phyloP scores from a whole-genome alignment of 2,797 vertebrate species.

The Peromyscus attwateri region DNA sequence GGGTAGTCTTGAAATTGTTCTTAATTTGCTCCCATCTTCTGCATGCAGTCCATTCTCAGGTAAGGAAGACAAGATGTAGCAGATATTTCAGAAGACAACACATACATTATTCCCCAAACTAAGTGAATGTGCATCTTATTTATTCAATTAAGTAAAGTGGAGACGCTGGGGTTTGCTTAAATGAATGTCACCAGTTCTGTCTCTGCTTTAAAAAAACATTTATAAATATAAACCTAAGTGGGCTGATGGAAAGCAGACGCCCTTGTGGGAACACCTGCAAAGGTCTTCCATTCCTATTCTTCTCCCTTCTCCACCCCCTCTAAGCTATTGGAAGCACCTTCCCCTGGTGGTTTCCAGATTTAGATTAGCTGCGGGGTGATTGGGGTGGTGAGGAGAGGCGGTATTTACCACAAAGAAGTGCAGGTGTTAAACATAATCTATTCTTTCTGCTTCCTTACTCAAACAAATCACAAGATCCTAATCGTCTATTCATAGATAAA shows the following conservation, averaged over 20 bases:
- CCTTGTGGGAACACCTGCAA: not conserved
- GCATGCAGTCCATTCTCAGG: conserved; percentile 24
- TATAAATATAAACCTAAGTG: conserved; percentile 51
- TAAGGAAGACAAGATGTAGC: conserved; percentile 38
- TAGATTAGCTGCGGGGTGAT: not conserved
- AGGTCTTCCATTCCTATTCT: not conserved
- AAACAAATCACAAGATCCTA: conserved; percentile 11
- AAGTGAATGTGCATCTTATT: conserved; percentile 40
- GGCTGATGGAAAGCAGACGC: not conserved
- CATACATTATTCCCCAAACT: conserved; percentile 16
- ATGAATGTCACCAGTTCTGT: not conserved
- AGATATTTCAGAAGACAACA: conserved; percentile 48
- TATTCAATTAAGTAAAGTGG: conserved; percentile 26
- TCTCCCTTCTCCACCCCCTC: not conserved
- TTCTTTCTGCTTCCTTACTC: not conserved
- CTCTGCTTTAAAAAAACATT: not conserved
- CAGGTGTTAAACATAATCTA: not conserved
- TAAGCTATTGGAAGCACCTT: not conserved
- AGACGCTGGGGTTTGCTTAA: not conserved
- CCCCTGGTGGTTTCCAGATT: not conserved
- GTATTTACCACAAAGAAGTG: not conserved
- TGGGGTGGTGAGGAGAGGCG: too few relatives aligned
- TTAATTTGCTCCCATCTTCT: conserved; percentile 55
- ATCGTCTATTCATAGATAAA: not conserved
- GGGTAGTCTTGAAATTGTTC: conserved; percentile 46